phyloP scores from a whole-genome alignment of 2,797 vertebrate genomes.

The Trachops cirrhosus region DNA sequence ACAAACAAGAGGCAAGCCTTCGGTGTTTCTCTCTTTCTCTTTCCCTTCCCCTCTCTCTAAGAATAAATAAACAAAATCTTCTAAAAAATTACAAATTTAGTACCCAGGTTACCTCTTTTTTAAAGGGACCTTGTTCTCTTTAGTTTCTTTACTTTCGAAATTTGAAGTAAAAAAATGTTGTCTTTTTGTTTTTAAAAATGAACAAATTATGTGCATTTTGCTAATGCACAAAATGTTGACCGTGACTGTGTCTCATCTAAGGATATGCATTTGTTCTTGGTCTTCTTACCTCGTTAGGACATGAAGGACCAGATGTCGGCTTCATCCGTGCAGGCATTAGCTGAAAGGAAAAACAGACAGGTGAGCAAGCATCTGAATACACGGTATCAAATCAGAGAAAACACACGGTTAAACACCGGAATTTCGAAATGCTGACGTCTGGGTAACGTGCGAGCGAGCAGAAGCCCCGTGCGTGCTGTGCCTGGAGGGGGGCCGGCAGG shows the following conservation, averaged over 20 bases:
- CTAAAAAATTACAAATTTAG: neutral
- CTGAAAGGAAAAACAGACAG: conserved; percentile 92
- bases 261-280: neutral
- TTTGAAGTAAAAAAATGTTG: neutral
- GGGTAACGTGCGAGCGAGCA: neutral
- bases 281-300: conserved; percentile 83
- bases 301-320: conserved; percentile 98
- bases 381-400: neutral
- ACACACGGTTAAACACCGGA: neutral
- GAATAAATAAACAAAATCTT: neutral
- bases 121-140: neutral
- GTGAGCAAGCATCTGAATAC: conserved; percentile 79
- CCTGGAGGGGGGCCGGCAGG: neutral
- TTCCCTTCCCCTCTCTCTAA: neutral
- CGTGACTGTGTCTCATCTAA: neutral
- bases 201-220: neutral
- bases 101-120: neutral
- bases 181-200: neutral
- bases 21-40: neutral
- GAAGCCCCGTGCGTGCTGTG: neutral
- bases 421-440: neutral
- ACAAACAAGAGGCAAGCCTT: neutral
- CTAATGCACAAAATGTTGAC: neutral
- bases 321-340: conserved; percentile 85
- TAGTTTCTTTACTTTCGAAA: conserved; percentile 20